Evolutionary conservation across 2,113 vertebrate species (phyloP), one percentile per base, ranked within the genome.

Genomic region (Garra rufa): DNA sequence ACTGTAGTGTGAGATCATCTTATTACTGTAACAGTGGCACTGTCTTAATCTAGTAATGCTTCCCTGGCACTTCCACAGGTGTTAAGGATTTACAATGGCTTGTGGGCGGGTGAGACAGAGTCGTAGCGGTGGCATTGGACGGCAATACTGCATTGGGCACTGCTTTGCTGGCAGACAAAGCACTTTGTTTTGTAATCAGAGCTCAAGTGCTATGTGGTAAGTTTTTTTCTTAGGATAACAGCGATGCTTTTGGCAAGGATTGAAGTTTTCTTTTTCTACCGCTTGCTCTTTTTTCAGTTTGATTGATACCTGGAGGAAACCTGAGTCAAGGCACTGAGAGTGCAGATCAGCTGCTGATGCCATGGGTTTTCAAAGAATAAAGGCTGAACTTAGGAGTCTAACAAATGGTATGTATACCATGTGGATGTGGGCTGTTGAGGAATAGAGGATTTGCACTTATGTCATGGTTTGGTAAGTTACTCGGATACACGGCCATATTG

Each of bases 41-140:
- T 41, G 82, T 85, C 48, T 69, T 90, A 88, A 88, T 87, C 82
- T 76, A 15, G n/a, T 87, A 86, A 87, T 86, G 65, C 76, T 76
- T 86, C 84, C 82, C 83, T 57, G 77, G 43, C 44, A 48, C 57
- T 76, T 69, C 48, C 26, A 73, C 87, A 87, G 76, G 84, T 83
- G 86, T 88, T 69, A 15, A 59, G 74, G 70, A 86, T 85, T 89
- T 87, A 84, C 28, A 11, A 4, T 48, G 59, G 77, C 59, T 28
- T 17, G 8, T 67, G 41, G 41, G 83, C 80, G 67, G 67, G 52
- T 83, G 76, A 83, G 44, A 65, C 9, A 38, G 67, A 34, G 9
- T 24, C 13, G 14, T 43, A 55, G 73, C 13, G 34, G 43, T 63
- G 52, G 41, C 30, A 41, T 24, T 28, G 15, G 48, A 59, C 34